Conservation (phyloP, 1,140 invertebrate species). For the Drosophila orosa region DNA sequence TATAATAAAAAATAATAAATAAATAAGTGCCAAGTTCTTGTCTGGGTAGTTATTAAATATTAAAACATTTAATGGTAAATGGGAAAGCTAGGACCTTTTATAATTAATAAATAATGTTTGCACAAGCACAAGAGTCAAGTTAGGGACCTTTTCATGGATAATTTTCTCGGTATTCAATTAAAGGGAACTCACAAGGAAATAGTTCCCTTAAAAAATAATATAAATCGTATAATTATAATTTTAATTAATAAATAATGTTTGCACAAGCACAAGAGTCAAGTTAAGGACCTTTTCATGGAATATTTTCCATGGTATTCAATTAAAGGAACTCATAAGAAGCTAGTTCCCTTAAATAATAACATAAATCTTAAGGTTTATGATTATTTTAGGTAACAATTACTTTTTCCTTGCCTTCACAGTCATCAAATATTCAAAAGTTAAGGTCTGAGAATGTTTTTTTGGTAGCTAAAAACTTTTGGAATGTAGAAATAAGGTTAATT, state of each 20-base stretch:
- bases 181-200: too few species aligned
- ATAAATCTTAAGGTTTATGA: too few species aligned
- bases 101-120: not conserved
- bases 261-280: not conserved
- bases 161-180: not conserved
- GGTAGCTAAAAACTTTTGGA: not conserved
- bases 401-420: not conserved
- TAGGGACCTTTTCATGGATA: not conserved
- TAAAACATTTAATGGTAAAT: not conserved
- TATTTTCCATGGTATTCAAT: not conserved
- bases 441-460: not conserved
- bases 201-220: not conserved
- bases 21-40: too few species aligned
- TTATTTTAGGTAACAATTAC: not conserved
- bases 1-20: too few species aligned
- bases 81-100: not conserved
- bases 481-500: slow-evolving; percentile 20
- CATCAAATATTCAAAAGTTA: not conserved
- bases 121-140: not conserved
- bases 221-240: not conserved
- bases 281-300: not conserved
- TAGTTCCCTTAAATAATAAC: not conserved
- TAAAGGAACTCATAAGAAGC: not conserved
- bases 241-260: not conserved
- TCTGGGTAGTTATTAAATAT: not conserved